Percentiles rank a stretch among this genome's conserved stretches.
These are phyloP conservation scores for Danionella dracula DNA, from an alignment of 2,797 vertebrate genomes.

Conservation along the genomic window DNA sequence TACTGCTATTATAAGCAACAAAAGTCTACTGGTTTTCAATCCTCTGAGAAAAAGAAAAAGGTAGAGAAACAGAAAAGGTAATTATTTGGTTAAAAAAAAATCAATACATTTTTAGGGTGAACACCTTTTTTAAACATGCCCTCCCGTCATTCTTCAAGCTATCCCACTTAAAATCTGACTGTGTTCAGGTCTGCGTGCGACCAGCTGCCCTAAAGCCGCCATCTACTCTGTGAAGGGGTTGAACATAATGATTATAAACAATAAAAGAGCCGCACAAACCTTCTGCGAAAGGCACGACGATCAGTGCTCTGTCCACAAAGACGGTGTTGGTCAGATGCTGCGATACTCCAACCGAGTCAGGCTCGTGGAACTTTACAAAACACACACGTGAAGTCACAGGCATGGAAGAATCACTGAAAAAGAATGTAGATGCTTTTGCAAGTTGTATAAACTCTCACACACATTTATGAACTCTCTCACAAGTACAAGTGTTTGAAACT, in stretches of 20 bases:
- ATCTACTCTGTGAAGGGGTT: neutral
- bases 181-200: too few species aligned
- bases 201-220: neutral
- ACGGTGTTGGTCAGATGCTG: conserved; percentile 99
- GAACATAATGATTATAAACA: neutral
- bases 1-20: too few species aligned
- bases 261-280: conserved; percentile 79
- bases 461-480: conserved; percentile 17
- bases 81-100: too few species aligned
- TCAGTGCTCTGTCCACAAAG: conserved; percentile 98
- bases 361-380: conserved; percentile 99
- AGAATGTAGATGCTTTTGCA: conserved; percentile 78
- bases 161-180: neutral
- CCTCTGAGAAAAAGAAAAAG: too few species aligned
- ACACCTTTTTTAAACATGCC: too few species aligned
- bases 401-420: conserved; percentile 98
- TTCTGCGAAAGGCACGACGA: conserved; percentile 98
- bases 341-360: conserved; percentile 94
- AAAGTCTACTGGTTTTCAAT: too few species aligned
- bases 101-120: too few species aligned
- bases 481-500: neutral
- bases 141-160: too few species aligned
- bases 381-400: conserved; percentile 99
- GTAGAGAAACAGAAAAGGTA: too few species aligned
- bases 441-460: conserved; percentile 66